These are phyloP conservation scores for Plotosus lineatus DNA, from an alignment of 2,113 vertebrate genomes.

Conservation along the genomic window DNA sequence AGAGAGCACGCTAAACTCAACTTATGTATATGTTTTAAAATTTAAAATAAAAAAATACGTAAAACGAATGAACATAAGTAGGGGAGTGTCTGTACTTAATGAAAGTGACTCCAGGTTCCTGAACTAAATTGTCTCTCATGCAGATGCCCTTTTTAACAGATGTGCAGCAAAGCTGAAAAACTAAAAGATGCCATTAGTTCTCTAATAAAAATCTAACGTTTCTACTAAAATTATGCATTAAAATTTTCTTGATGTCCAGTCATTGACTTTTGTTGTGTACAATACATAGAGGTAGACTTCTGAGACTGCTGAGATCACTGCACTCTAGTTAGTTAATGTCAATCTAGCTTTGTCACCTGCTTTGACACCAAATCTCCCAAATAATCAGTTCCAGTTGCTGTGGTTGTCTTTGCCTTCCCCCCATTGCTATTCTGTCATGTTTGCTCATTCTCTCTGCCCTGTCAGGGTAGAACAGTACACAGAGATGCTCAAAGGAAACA, in stretches of 20 bases:
- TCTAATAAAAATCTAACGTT: background rate
- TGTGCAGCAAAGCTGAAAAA: background rate
- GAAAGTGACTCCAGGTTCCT: background rate
- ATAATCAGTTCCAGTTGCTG: conserved; percentile 10
- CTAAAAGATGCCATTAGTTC: background rate
- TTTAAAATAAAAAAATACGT: too few relatives aligned
- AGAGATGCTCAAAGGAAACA: conserved; percentile 30
- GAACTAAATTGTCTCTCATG: too few relatives aligned
- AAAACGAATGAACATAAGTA: background rate
- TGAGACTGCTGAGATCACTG: conserved; percentile 47
- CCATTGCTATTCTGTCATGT: conserved; percentile 46
- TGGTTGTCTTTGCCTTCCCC: background rate
- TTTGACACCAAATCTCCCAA: conserved; percentile 12
- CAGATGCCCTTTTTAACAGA: background rate
- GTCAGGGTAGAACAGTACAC: background rate
- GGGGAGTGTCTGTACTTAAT: too few relatives aligned
- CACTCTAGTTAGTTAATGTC: conserved; percentile 57
- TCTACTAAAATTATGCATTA: background rate
- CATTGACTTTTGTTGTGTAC: background rate
- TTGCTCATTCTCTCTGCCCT: conserved; percentile 43
- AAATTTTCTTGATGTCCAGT: background rate
- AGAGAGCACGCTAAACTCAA: too few relatives aligned
- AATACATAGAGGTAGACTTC: conserved; percentile 24
- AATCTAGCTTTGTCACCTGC: conserved; percentile 45
- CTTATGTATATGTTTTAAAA: too few relatives aligned